Percentiles rank a stretch among this genome's conserved stretches.
Conservation (phyloP, 2,113 vertebrate genomes). For the Eulemur rufifrons region DNA sequence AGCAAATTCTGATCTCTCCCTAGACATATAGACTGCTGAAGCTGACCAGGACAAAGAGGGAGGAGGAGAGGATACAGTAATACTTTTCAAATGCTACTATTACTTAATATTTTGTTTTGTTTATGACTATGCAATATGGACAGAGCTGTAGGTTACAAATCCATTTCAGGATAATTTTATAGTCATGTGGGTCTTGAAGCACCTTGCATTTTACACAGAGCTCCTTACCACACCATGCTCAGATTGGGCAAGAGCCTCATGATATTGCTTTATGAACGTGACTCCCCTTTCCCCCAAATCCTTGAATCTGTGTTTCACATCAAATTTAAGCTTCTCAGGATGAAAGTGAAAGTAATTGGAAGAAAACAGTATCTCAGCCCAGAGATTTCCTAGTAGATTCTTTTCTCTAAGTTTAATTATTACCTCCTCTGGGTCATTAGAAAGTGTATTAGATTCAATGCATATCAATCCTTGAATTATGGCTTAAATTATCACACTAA, state of each 20-base stretch:
- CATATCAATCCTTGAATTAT: background rate
- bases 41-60: background rate
- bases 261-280: background rate
- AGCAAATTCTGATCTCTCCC: background rate
- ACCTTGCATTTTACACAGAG: background rate
- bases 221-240: background rate
- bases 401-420: background rate
- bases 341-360: background rate
- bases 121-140: background rate
- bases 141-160: background rate
- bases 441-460: conserved; percentile 9
- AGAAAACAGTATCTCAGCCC: background rate
- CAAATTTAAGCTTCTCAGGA: background rate
- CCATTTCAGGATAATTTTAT: background rate
- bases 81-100: background rate
- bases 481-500: background rate
- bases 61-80: background rate
- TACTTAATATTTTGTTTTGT: background rate
- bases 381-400: background rate
- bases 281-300: background rate
- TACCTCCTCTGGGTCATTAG: background rate
- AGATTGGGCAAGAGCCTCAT: background rate
- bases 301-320: background rate
- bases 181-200: background rate
- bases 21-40: background rate